Base-by-base conservation (phyloP, 92 coral and sea anemone genomes). In the Montipora capitata region DNA sequence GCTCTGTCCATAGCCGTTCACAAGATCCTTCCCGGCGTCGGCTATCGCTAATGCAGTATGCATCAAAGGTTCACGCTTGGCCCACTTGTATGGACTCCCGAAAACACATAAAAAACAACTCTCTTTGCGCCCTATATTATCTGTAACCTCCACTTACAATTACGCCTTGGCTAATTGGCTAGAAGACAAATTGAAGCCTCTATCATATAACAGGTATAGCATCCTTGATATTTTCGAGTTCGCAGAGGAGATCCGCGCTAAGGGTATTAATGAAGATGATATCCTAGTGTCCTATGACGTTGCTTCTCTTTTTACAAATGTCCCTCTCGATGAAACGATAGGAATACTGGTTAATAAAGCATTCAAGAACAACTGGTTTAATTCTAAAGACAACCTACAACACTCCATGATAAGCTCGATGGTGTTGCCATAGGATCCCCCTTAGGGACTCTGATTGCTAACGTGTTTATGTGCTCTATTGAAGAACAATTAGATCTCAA, bases 71-170 rank as follows among this genome's bases (percentile, higher is more conserved):
- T 88, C 92, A 4, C 48, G 92, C 6, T 49, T 88, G 10, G 92
- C 81, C 7, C 87, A 88, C 59, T 66, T 88, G 18, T 81, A 81
- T 73, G 87, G 92, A 13, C 77, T 88, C 18, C 88, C 88, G 1
- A 88, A 88, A 57, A 88, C 92, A 10, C 92, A 73, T 38, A 72
- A 89, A 40, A 10, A 38, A 67, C 40, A 2, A 10, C 67, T 88
- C 10, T 18, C 76, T 3, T 44, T 89, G 89, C 89, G 93, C 0
- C 93, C 89, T 1, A 77, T 89, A 44, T 52, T 89, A 2, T 83
- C 93, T 16, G 84, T 85, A 43, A 89, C 89, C 6, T 49, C 15
- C 12, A 89, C 93, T 10, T 89, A 89, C 74, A 89, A 89, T 72
- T 89, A 52, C 62, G 17, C 69, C 18, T 74, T 89, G 10, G 84